These are phyloP conservation scores for Microctonus aethiopoides DNA, from an alignment of 2,888 invertebrate species.

Conservation along the genomic window DNA sequence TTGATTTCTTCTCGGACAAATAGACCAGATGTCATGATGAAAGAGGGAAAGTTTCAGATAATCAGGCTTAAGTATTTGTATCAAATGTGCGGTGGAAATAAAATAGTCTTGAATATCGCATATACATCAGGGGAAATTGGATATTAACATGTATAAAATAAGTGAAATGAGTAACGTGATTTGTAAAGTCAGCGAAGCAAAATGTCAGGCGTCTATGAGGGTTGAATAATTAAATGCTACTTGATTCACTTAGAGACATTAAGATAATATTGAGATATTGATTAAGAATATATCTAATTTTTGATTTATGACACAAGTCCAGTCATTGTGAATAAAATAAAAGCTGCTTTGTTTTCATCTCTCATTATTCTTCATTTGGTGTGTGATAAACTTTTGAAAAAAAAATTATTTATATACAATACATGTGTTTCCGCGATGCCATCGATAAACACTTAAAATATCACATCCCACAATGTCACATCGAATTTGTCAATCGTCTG, in stretches of 20 bases:
- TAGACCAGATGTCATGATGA: not conserved
- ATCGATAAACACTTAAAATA: constrained; percentile 15
- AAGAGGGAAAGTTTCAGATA: not conserved
- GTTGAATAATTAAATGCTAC: constrained; percentile 13
- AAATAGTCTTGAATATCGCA: not conserved
- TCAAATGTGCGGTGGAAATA: not conserved
- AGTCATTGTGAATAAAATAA: not conserved
- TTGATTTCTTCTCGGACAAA: not conserved
- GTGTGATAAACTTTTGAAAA: not conserved
- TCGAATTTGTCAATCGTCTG: constrained; percentile 30
- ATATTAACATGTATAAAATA: not conserved
- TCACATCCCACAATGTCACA: constrained; percentile 11
- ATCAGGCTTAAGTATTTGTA: constrained; percentile 3
- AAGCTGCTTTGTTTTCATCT: not conserved
- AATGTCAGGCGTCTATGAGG: not conserved
- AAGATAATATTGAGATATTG: too few species aligned
- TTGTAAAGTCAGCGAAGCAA: not conserved
- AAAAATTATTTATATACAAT: constrained; percentile 15
- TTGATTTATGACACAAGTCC: too few species aligned
- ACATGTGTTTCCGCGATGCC: not conserved
- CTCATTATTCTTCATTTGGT: not conserved
- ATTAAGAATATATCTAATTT: too few species aligned
- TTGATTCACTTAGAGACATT: not conserved
- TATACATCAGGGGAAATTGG: not conserved
- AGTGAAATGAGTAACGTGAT: not conserved